A percentile compares a stretch with the other conserved stretches of the same genome.
These are phyloP conservation scores for Lasioglossum calceatum DNA, from an alignment of 2,888 invertebrate species.

Conservation along the genomic window DNA sequence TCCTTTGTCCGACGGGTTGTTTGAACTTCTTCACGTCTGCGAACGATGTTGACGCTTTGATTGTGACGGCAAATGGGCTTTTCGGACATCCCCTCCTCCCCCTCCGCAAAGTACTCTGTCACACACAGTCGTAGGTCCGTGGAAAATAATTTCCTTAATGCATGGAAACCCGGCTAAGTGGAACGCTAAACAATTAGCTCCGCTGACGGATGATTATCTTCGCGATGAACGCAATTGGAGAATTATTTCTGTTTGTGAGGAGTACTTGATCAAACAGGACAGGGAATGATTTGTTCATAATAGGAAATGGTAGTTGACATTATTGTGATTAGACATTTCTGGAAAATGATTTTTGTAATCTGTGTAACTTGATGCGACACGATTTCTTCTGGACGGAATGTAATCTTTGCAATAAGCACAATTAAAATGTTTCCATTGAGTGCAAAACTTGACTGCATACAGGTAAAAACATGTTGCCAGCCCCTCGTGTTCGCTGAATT, in stretches of 20 bases:
- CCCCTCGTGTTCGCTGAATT: not conserved
- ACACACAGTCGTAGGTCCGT: not conserved
- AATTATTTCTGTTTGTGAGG: not conserved
- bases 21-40: constrained; percentile 11
- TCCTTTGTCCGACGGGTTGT: constrained; percentile 12
- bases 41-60: constrained; percentile 8
- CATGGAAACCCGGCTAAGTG: not conserved
- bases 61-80: not conserved
- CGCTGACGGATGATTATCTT: not conserved
- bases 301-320: not conserved
- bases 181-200: not conserved
- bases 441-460: too few species aligned
- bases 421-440: not conserved
- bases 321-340: not conserved
- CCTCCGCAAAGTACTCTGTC: not conserved
- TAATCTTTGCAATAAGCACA: not conserved
- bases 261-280: not conserved
- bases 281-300: not conserved
- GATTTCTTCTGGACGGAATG: not conserved
- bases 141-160: not conserved
- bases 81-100: not conserved
- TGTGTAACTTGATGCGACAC: not conserved
- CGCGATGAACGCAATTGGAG: not conserved
- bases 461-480: too few species aligned
- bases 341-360: not conserved